Evolutionary conservation across 1,140 invertebrate species (phyloP), one percentile per base, ranked within the genome.

Genomic region (Tetragnatha versicolor): DNA sequence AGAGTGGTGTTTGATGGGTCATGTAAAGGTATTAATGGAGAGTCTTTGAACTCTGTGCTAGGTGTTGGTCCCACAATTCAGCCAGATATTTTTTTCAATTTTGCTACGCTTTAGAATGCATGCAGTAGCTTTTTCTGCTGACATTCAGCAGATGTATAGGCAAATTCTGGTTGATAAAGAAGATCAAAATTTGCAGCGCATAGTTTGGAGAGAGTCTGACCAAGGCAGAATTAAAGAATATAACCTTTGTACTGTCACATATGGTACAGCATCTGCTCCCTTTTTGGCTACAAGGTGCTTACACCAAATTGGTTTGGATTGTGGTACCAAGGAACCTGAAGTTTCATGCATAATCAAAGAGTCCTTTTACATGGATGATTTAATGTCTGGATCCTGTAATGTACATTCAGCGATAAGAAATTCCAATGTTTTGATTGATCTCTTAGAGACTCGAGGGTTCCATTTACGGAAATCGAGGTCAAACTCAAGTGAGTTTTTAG

Each of bases 391-490:
- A 17, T 79, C 55, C 4, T 37, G 76, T 9, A 55, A 79, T 3
- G 25, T 82, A 9, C 20, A 81, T 27, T 75, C 82, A 55, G 82
- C 81, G 9, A 9, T 81, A 9, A 25, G 58, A 33, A 42, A 83
- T 0, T 49, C 78, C n/a, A 6, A 63, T 4, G 33, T 84, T 55
- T 17, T 85, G 9, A 45, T 81, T 20, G 10, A 60, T 72, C 17
- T 82, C 25, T n/a, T 83, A 12, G 7, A 31, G 5, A 45, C 14
- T 39, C 85, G 81, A 12, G 82, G 83, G 7, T 83, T 86, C 47
- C 68, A 83, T 31, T 60, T 88, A 29, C 25, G 85, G 47, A 85
- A 87, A 82, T 87, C 84, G 84, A 20, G 69, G 12, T 84, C 85
- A 20, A 87, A 87, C 63, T 70, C 81, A 3, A 53, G 75, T 14